A percentile compares a stretch with the other conserved stretches of the same genome.
phyloP scores from a whole-genome alignment of 2,888 invertebrate species.

The Diplazon laetatorius region DNA sequence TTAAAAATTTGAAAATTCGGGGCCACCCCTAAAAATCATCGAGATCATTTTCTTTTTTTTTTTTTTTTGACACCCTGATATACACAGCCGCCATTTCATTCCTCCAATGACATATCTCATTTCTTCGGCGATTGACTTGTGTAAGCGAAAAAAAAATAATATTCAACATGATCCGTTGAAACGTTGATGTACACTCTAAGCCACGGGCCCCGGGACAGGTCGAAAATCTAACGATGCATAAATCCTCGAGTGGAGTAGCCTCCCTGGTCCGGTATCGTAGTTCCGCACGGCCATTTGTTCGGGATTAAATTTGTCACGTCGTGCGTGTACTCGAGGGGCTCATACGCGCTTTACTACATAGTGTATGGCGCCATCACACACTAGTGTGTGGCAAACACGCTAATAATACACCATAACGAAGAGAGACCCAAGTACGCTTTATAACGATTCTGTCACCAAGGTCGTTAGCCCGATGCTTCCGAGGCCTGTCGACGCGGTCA shows the following conservation, averaged over 20 bases:
- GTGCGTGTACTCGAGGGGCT: conserved; percentile 5
- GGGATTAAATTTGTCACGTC: conserved; percentile 25
- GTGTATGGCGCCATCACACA: too few species aligned
- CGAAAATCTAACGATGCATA: conserved; percentile 62
- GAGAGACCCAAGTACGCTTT: conserved; percentile 39
- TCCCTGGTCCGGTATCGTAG: not conserved
- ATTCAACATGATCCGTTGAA: too few species aligned
- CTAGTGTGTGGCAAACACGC: conserved; percentile 21
- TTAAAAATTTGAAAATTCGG: too few species aligned
- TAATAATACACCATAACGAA: conserved; percentile 53
- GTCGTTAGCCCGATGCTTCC: conserved; percentile 55
- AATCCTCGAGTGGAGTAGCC: conserved; percentile 45
- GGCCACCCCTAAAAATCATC: too few species aligned
- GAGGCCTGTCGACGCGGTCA: conserved; percentile 45
- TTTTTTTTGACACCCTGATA: too few species aligned
- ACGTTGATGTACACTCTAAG: too few species aligned
- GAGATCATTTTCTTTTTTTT: too few species aligned
- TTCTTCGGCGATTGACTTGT: not conserved
- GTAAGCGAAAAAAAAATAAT: too few species aligned
- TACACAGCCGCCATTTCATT: not conserved
- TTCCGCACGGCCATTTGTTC: conserved; percentile 39
- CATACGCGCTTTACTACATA: too few species aligned
- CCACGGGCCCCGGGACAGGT: conserved; percentile 43
- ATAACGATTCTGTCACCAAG: conserved; percentile 56
- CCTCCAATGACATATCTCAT: not conserved